Evolutionary conservation across 2,797 vertebrate genomes (phyloP).

Genomic region (Columba guinea): DNA sequence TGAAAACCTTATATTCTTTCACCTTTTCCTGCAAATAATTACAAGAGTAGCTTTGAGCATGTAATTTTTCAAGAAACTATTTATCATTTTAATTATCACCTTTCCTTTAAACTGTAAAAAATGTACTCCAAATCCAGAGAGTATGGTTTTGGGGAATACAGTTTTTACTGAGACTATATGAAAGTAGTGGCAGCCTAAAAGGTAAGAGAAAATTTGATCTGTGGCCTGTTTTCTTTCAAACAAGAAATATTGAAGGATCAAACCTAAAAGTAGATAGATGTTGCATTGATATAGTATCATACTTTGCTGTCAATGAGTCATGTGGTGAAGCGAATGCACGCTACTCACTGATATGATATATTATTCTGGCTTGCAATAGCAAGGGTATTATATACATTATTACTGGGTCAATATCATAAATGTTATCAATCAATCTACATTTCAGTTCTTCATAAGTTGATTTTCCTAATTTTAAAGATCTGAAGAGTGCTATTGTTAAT

Average conservation of each 20-base stretch:
- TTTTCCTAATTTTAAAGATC: slow-evolving; percentile 21
- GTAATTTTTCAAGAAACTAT: not conserved
- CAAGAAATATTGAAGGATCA: slow-evolving; percentile 59
- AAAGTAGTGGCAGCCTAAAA: slow-evolving; percentile 2
- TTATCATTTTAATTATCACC: not conserved
- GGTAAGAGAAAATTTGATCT: slow-evolving; percentile 34
- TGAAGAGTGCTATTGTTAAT: slow-evolving; percentile 29
- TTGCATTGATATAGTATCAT: slow-evolving; percentile 65
- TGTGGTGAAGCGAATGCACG: slow-evolving; percentile 43
- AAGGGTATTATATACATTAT: slow-evolving; percentile 15
- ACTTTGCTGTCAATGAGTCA: slow-evolving; percentile 62
- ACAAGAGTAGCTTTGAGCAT: not conserved
- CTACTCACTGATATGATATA: slow-evolving; percentile 31
- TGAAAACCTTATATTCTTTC: not conserved
- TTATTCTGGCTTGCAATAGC: slow-evolving; percentile 58
- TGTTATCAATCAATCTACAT: not conserved
- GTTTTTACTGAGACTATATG: not conserved
- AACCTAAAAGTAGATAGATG: slow-evolving; percentile 63
- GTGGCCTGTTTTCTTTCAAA: slow-evolving; percentile 61
- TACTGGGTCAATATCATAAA: not conserved
- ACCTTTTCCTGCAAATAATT: not conserved
- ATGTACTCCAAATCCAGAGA: slow-evolving; percentile 25
- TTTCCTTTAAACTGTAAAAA: slow-evolving; percentile 22
- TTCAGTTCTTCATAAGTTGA: slow-evolving; percentile 39
- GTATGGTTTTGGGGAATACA: not conserved